These are phyloP conservation scores for Dendrolimus kikuchii DNA, from an alignment of 1,140 invertebrate species.

Conservation along the genomic window DNA sequence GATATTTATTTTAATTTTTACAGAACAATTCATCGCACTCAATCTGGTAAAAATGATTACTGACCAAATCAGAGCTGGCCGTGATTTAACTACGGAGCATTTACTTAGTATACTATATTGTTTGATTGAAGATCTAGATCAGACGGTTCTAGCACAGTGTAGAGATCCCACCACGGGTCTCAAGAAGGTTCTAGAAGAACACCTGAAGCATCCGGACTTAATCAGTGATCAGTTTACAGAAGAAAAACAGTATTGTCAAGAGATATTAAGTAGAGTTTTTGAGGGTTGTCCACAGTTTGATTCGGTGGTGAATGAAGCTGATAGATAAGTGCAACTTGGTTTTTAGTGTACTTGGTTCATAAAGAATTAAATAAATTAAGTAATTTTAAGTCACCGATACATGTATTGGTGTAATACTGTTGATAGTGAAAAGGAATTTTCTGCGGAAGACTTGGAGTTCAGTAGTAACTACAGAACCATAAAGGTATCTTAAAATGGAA, in stretches of 20 bases:
- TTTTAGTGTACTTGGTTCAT: not conserved
- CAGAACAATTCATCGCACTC: constrained; percentile 42
- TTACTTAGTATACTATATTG: constrained; percentile 27
- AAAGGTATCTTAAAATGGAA: no score
- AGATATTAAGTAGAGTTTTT: constrained; percentile 27
- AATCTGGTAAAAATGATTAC: constrained; percentile 32
- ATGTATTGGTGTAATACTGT: no score
- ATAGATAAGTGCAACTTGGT: constrained; percentile 23
- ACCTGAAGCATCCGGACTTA: constrained; percentile 27
- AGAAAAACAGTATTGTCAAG: constrained; percentile 40
- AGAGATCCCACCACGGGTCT: constrained; percentile 28
- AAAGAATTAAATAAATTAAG: no score
- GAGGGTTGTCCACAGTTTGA: constrained; percentile 14
- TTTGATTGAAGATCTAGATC: constrained; percentile 23
- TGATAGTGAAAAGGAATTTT: no score
- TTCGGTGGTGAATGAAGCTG: constrained; percentile 21
- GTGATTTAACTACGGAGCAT: constrained; percentile 34
- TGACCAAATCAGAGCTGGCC: constrained; percentile 22
- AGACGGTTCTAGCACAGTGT: constrained; percentile 25
- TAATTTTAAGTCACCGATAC: no score
- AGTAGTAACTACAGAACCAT: no score
- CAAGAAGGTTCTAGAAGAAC: constrained; percentile 29
- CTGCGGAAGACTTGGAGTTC: no score
- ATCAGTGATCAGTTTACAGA: constrained; percentile 27
- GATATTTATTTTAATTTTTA: constrained; percentile 31